phyloP scores from a whole-genome alignment of 2,113 vertebrate species.

The Erythrocercus mccallii region DNA sequence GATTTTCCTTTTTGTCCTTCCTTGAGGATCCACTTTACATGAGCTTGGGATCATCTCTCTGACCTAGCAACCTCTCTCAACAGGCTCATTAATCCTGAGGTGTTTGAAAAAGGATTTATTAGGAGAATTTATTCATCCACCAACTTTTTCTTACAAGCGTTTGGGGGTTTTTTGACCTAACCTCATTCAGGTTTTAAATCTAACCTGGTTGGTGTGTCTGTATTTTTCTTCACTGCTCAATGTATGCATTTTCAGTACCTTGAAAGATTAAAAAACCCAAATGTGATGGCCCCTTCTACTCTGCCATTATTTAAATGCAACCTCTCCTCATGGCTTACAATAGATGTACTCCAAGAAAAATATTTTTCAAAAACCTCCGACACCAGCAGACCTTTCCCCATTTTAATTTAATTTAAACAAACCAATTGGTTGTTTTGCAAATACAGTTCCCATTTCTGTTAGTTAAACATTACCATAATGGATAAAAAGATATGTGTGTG shows the following conservation, averaged over 20 bases:
- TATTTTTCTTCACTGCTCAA: not conserved
- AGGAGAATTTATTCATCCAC: not conserved
- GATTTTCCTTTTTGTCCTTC: not conserved
- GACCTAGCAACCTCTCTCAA: not conserved
- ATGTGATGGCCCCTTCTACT: not conserved
- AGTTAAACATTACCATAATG: not conserved
- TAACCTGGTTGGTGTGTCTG: not conserved
- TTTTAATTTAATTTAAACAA: not conserved
- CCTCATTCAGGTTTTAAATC: not conserved
- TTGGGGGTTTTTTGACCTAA: not conserved
- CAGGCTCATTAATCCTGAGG: not conserved
- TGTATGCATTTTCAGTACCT: not conserved
- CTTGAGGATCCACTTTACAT: not conserved
- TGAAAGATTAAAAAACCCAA: not conserved
- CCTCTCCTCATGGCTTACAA: not conserved
- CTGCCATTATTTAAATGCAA: not conserved
- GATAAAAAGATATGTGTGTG: not conserved
- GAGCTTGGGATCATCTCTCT: not conserved
- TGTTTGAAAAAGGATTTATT: not conserved
- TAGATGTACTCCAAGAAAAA: not conserved
- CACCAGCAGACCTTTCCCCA: not conserved
- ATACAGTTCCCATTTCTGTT: not conserved
- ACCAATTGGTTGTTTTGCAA: not conserved
- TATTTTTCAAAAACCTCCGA: not conserved
- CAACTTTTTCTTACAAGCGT: not conserved